A percentile compares a stretch with the other conserved stretches of the same genome.
phyloP scores from a whole-genome alignment of 2,888 invertebrate genomes.

The Conomelus anceps region DNA sequence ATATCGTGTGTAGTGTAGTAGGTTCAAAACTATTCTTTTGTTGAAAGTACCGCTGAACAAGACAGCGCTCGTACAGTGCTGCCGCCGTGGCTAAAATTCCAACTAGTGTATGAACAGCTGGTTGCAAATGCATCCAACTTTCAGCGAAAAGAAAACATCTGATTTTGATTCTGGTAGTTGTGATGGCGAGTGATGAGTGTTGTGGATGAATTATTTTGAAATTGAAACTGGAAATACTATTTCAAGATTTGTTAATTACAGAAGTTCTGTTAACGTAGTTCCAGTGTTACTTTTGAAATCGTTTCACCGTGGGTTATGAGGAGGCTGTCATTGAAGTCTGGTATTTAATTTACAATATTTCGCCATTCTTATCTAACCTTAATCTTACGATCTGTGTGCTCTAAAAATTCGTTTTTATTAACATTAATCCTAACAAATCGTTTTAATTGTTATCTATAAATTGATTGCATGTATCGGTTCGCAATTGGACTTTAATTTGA shows the following conservation, averaged over 20 bases:
- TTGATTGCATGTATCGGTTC: background rate
- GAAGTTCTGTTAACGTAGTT: background rate
- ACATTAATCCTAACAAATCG: background rate
- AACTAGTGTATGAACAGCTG: background rate
- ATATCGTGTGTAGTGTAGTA: no score
- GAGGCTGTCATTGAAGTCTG: background rate
- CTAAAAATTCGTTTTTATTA: background rate
- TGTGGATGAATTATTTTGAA: background rate
- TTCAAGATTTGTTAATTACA: background rate
- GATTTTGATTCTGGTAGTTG: background rate
- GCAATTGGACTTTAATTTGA: background rate
- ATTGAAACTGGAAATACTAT: background rate
- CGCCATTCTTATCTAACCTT: background rate
- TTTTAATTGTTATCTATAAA: background rate
- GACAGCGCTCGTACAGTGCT: background rate
- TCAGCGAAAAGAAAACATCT: background rate
- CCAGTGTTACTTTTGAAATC: background rate
- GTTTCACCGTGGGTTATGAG: background rate
- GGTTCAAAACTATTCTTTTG: no score
- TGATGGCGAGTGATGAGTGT: background rate
- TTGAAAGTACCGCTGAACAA: background rate
- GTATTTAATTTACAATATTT: background rate
- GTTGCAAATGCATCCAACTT: background rate
- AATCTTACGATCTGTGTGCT: background rate
- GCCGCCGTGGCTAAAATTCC: background rate